Conservation (phyloP, 2,888 invertebrate species). For the Phragmatobia fuliginosa region DNA sequence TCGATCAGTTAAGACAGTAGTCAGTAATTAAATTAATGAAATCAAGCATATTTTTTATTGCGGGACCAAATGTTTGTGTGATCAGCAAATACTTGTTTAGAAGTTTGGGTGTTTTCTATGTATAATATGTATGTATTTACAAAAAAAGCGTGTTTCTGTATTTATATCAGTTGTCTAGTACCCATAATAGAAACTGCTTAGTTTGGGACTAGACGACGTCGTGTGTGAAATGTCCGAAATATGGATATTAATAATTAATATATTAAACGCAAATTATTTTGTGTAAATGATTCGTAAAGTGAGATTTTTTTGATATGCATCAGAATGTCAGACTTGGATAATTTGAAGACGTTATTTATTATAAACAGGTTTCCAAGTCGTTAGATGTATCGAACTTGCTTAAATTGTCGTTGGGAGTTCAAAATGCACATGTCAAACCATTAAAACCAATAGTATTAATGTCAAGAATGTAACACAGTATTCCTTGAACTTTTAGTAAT, state of each 20-base stretch:
- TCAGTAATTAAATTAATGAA: background rate
- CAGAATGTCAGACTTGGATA: background rate
- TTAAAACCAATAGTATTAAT: constrained; percentile 33
- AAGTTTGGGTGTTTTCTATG: no score
- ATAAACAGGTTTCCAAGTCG: constrained; percentile 2
- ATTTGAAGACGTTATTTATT: background rate
- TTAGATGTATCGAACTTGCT: constrained; percentile 8
- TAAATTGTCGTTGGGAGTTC: constrained; percentile 11
- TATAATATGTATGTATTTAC: no score
- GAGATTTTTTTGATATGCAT: background rate
- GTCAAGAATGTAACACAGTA: constrained; percentile 39
- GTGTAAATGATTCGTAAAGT: background rate
- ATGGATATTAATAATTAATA: no score
- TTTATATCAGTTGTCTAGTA: no score
- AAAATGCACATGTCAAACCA: constrained; percentile 16
- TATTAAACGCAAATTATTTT: background rate
- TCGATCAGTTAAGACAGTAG: background rate
- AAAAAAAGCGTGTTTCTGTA: no score
- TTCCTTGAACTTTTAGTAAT: constrained; percentile 52
- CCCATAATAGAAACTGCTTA: no score
- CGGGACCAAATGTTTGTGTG: no score
- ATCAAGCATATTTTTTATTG: no score
- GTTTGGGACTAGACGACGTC: no score
- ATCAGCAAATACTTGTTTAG: no score
- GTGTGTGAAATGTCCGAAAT: no score